Percentiles rank a stretch among this genome's conserved stretches.
These are phyloP conservation scores for Aporophyla nigra DNA, from an alignment of 2,888 invertebrate species.

Conservation along the genomic window DNA sequence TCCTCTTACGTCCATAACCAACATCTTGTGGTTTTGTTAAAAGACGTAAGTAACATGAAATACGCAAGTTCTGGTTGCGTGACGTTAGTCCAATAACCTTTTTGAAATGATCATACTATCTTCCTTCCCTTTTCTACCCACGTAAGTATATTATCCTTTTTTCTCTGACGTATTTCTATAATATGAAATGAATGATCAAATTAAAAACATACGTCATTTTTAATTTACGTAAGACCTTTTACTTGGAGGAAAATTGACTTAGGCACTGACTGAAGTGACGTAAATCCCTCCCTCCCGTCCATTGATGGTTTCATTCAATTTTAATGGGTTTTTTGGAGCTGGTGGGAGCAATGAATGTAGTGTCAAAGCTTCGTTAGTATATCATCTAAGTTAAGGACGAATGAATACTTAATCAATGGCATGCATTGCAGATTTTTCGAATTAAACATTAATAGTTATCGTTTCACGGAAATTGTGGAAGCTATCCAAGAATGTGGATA, in stretches of 20 bases:
- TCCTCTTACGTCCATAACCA: not conserved
- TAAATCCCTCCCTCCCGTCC: fast-evolving
- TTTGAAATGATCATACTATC: not conserved
- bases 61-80: constrained; percentile 30
- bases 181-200: not conserved
- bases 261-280: not conserved
- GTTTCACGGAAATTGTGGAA: constrained; percentile 29
- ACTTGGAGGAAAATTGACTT: constrained; percentile 21
- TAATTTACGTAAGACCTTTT: constrained; percentile 6
- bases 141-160: not conserved
- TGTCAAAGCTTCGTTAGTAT: not conserved
- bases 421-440: constrained; percentile 17
- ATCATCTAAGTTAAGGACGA: not conserved
- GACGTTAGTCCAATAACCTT: constrained; percentile 28
- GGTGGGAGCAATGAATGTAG: not conserved
- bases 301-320: not conserved
- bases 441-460: constrained; percentile 28
- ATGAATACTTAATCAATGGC: constrained; percentile 5
- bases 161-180: constrained; percentile 25
- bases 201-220: constrained; percentile 17
- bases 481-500: constrained; percentile 24
- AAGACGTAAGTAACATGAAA: constrained; percentile 28
- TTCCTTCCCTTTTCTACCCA: constrained; percentile 6
- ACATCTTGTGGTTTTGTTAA: constrained; percentile 28
- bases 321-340: not conserved